phyloP scores from a whole-genome alignment of 37 sponge, comb jelly and placozoan genomes.

The Beroe ovata region DNA sequence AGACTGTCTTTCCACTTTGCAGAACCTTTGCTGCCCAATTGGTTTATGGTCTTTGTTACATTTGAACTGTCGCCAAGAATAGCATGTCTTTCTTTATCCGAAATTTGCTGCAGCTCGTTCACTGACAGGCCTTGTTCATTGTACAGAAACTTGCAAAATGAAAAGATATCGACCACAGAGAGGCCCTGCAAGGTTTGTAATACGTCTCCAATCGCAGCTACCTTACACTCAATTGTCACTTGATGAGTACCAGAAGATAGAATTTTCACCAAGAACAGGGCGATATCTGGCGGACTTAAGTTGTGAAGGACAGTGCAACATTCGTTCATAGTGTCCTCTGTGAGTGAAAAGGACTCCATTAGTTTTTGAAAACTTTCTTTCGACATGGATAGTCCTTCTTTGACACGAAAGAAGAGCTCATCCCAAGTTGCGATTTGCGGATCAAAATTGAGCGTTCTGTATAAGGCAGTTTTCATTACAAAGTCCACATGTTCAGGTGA shows the following conservation, averaged over 20 bases:
- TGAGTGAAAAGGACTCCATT: not conserved
- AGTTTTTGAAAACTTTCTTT: not conserved
- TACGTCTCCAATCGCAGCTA: not conserved
- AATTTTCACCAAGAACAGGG: not conserved
- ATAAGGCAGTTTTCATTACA: not conserved
- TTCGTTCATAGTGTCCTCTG: not conserved
- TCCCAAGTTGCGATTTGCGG: not conserved
- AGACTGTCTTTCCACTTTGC: not conserved
- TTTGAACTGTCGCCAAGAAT: constrained; percentile 1
- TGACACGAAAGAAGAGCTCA: not conserved
- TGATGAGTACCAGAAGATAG: not conserved
- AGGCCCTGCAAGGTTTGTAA: not conserved
- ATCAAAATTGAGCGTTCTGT: constrained; percentile 29
- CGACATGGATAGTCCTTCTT: not conserved
- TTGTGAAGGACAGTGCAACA: not conserved
- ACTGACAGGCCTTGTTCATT: constrained; percentile 4
- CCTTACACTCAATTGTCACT: not conserved
- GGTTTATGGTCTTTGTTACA: constrained; percentile 37
- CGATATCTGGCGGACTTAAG: not conserved
- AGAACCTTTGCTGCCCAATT: constrained; percentile 35
- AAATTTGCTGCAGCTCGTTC: not conserved
- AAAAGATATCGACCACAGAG: not conserved
- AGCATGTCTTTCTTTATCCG: not conserved
- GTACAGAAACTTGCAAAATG: constrained; percentile 3
- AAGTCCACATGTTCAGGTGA: not conserved